phyloP scores from a whole-genome alignment of 2,888 invertebrate species.

The Lasioglossum morio region DNA sequence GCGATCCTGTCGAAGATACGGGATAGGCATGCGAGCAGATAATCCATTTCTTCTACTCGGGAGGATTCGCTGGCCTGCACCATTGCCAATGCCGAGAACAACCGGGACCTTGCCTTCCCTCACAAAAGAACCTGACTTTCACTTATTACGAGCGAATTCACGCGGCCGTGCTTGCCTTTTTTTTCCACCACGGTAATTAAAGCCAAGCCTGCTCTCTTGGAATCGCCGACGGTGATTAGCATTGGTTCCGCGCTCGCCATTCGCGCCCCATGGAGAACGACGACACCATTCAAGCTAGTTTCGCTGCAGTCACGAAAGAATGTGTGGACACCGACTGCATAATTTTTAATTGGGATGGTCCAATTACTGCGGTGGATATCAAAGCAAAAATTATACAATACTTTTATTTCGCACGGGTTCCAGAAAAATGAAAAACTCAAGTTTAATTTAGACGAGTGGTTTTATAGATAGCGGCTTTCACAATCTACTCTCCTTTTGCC shows the following conservation, averaged over 20 bases:
- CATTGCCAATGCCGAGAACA: conserved; percentile 70
- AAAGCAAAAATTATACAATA: neutral
- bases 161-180: conserved; percentile 32
- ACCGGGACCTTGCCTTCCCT: conserved; percentile 46
- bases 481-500: neutral
- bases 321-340: neutral
- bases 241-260: conserved; percentile 1
- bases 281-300: conserved; percentile 21
- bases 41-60: conserved; percentile 40
- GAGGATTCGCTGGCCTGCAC: conserved; percentile 18
- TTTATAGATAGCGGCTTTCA: neutral
- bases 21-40: conserved; percentile 52
- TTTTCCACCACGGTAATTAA: conserved; percentile 51
- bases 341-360: neutral
- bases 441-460: neutral
- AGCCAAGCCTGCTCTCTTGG: neutral
- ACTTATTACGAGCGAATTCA: conserved; percentile 62
- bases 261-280: neutral
- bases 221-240: conserved; percentile 35
- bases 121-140: conserved; percentile 62
- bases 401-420: neutral
- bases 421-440: neutral
- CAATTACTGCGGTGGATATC: neutral
- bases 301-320: neutral
- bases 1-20: conserved; percentile 56